Evolutionary conservation across 2,113 vertebrate species (phyloP).

Genomic region (Microcebus lehilahytsara): DNA sequence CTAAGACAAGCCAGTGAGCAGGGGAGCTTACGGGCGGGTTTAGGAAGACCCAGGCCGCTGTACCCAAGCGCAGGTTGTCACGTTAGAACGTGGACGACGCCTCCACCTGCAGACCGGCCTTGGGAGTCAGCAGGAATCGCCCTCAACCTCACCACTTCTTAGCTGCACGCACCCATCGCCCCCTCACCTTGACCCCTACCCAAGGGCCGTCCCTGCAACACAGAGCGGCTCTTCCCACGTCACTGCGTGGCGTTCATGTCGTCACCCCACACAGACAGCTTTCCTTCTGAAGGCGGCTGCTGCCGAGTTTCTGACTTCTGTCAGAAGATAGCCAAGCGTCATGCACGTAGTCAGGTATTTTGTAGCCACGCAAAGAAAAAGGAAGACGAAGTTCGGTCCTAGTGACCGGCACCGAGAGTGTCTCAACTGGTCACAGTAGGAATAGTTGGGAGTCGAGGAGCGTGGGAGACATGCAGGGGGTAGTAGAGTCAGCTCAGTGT

Average conservation of each 20-base stretch:
- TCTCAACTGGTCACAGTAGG: neutral
- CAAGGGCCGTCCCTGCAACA: no score
- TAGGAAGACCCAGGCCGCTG: neutral
- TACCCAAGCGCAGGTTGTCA: neutral
- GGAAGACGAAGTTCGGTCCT: neutral
- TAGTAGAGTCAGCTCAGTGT: neutral
- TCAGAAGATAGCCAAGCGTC: neutral
- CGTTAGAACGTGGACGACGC: neutral
- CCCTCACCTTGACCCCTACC: neutral
- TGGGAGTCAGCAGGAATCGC: neutral
- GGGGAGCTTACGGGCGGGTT: neutral
- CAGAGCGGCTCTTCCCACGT: neutral
- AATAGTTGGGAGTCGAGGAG: neutral
- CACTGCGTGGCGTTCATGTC: rapidly evolving
- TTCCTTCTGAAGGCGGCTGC: neutral
- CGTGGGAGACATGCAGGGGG: rapidly evolving
- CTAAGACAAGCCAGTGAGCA: neutral
- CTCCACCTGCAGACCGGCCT: neutral
- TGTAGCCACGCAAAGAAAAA: neutral
- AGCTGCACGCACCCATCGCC: neutral
- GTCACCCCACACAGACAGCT: neutral
- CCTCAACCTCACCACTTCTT: neutral
- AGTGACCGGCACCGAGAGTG: neutral
- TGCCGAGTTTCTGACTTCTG: neutral
- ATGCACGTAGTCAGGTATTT: neutral